Evolutionary conservation across 2,888 invertebrate genomes (phyloP).

Genomic region (Agrotis segetum): DNA sequence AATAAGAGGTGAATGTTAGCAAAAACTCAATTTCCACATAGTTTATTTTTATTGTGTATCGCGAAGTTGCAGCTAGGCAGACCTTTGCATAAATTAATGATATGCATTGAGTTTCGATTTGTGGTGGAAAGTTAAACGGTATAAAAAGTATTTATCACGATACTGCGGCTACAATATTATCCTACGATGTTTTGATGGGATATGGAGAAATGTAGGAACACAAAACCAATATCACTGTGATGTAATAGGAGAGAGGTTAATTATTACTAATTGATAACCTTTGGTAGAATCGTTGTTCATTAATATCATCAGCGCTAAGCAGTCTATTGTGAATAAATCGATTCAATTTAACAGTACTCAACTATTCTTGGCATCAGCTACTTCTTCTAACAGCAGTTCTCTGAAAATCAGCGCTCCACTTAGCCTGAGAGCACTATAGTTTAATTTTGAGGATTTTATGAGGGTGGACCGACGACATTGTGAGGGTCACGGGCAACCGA

Average conservation of each 20-base stretch:
- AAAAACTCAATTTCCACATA: constrained; percentile 16
- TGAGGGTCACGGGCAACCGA: too few relatives aligned
- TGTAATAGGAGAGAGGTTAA: background rate
- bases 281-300: too few relatives aligned
- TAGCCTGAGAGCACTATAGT: too few relatives aligned
- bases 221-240: background rate
- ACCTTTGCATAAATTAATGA: constrained; percentile 48
- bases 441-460: too few relatives aligned
- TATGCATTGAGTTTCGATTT: constrained; percentile 23
- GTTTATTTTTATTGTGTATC: constrained; percentile 30
- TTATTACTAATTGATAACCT: too few relatives aligned
- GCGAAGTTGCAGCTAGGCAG: background rate
- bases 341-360: too few relatives aligned
- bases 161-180: background rate
- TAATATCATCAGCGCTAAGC: too few relatives aligned
- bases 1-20: background rate
- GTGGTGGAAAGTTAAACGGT: background rate
- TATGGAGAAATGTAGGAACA: background rate
- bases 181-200: background rate
- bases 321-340: too few relatives aligned
- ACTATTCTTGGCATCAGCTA: too few relatives aligned
- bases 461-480: too few relatives aligned
- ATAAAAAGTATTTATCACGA: background rate
- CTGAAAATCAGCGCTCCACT: too few relatives aligned
- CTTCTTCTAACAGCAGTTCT: too few relatives aligned